Conservation (phyloP, 2,888 invertebrate species). For the Brenthis daphne region DNA sequence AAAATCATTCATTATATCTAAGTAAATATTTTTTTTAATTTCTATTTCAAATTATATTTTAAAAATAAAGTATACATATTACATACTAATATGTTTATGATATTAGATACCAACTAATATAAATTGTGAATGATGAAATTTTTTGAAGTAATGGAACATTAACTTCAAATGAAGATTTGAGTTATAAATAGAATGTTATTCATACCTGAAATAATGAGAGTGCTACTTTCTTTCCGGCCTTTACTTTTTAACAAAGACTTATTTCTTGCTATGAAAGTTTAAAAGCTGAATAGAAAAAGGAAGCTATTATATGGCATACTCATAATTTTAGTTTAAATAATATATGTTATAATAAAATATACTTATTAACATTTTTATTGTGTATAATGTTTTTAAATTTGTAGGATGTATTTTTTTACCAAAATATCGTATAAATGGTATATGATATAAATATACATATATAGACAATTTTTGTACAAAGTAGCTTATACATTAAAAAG, state of each 20-base stretch:
- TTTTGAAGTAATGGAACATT: too few species aligned
- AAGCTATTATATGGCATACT: constrained; percentile 16
- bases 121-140: too few species aligned
- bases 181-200: constrained; percentile 24
- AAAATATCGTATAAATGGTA: too few species aligned
- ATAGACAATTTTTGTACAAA: too few species aligned
- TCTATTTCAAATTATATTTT: too few species aligned
- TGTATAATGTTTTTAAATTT: not conserved
- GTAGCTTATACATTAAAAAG: too few species aligned
- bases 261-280: constrained; percentile 23
- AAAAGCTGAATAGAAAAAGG: constrained; percentile 30
- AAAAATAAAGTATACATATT: too few species aligned
- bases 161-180: constrained; percentile 5
- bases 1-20: too few species aligned
- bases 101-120: too few species aligned
- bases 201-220: constrained; percentile 32
- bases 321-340: constrained; percentile 11
- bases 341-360: constrained; percentile 9
- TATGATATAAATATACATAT: too few species aligned
- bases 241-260: constrained; percentile 28
- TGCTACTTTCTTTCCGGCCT: constrained; percentile 23
- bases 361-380: constrained; percentile 3
- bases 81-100: too few species aligned
- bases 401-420: not conserved
- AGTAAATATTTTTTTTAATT: too few species aligned